Evolutionary conservation across 2,888 invertebrate species (phyloP).

Genomic region (Alviniconcha strummeri): DNA sequence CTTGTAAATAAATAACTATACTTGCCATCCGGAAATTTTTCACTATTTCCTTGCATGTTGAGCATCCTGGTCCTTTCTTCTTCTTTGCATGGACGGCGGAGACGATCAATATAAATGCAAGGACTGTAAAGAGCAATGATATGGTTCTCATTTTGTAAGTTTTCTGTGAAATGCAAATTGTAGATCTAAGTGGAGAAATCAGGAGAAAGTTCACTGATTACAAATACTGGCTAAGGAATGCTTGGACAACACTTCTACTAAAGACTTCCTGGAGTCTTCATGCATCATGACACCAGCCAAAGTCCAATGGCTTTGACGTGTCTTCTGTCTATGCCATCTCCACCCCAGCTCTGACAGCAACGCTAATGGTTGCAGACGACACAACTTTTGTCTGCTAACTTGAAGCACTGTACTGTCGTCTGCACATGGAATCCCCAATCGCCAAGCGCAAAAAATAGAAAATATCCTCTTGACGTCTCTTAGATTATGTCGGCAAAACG

Average conservation of each 20-base stretch:
- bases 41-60: constrained; percentile 54
- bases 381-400: no score
- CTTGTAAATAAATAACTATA: not conserved
- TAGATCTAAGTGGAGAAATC: not conserved
- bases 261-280: constrained; percentile 14
- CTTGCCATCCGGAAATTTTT: constrained; percentile 58
- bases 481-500: not conserved
- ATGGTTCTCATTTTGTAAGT: constrained; percentile 16
- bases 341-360: not conserved
- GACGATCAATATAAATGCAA: constrained; percentile 29
- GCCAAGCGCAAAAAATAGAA: not conserved
- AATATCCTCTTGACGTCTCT: not conserved
- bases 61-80: constrained; percentile 39
- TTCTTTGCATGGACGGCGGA: constrained; percentile 24
- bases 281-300: constrained; percentile 14
- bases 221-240: not conserved
- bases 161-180: not conserved
- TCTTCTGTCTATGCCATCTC: constrained; percentile 16
- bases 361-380: constrained; percentile 26
- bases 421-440: not conserved
- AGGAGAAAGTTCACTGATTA: not conserved
- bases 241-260: not conserved
- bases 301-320: constrained; percentile 13
- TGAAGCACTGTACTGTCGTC: no score
- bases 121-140: not conserved